These are phyloP conservation scores for Ceratitis capitata DNA, from an alignment of 1,140 invertebrate species.

Conservation along the genomic window DNA sequence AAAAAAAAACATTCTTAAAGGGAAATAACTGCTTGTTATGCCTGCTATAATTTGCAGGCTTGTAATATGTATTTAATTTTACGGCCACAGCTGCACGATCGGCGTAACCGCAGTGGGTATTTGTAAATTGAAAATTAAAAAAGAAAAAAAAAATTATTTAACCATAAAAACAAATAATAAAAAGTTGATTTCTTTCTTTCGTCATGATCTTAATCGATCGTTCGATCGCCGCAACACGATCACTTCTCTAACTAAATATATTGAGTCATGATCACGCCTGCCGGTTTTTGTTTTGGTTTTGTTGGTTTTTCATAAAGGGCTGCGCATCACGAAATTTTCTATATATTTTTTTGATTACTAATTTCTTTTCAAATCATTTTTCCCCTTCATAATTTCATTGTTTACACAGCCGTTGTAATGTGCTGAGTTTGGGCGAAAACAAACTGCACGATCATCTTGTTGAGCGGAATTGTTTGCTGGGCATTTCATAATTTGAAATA, in stretches of 20 bases:
- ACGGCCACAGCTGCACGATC: conserved; percentile 29
- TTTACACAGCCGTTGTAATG: background rate
- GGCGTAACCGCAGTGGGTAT: background rate
- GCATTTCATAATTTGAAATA: background rate
- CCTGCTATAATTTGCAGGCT: background rate
- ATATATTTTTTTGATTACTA: background rate
- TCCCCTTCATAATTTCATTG: background rate
- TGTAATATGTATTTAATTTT: background rate
- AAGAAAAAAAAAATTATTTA: no score
- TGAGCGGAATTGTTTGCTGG: background rate
- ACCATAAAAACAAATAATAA: background rate
- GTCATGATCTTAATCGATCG: background rate
- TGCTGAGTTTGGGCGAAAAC: background rate
- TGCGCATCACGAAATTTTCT: background rate
- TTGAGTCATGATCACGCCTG: background rate
- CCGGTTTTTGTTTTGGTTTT: no score
- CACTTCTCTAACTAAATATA: background rate
- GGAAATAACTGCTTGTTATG: background rate
- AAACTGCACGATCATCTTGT: background rate
- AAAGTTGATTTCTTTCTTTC: background rate
- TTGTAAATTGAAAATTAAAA: background rate
- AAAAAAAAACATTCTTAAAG: background rate
- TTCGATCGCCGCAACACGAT: background rate
- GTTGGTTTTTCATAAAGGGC: background rate
- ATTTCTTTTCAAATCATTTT: background rate